Percentiles rank a stretch among this genome's conserved stretches.
phyloP scores from a whole-genome alignment of 2,888 invertebrate species.

The Noctua pronuba region DNA sequence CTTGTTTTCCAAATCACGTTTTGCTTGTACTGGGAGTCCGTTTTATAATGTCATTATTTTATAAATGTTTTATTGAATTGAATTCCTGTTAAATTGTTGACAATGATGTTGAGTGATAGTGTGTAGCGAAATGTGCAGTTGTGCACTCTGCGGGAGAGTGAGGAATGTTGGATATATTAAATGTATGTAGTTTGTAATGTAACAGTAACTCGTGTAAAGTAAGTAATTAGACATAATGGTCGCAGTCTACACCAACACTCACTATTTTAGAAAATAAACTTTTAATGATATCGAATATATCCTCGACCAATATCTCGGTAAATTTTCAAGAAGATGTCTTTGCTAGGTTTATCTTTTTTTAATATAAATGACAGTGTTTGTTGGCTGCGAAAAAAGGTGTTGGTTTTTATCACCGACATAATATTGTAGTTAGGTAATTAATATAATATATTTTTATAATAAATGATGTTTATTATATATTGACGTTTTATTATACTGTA shows the following conservation, averaged over 20 bases:
- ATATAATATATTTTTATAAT: conserved; percentile 80
- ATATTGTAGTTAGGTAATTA: conserved; percentile 64
- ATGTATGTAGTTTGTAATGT: conserved; percentile 9
- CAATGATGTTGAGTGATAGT: conserved; percentile 34
- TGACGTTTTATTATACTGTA: conserved; percentile 66
- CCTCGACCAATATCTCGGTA: not conserved
- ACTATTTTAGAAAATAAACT: not conserved
- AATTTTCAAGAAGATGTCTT: not conserved
- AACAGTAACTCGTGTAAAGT: conserved; percentile 25
- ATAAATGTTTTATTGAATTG: conserved; percentile 3
- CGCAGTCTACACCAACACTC: conserved; percentile 11
- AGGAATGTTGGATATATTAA: conserved; percentile 4
- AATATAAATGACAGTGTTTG: not conserved
- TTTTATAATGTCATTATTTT: not conserved
- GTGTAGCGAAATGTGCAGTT: conserved; percentile 21
- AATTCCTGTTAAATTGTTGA: conserved; percentile 7
- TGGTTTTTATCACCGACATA: conserved; percentile 31
- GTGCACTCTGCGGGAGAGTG: not conserved
- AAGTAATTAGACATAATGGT: conserved; percentile 32
- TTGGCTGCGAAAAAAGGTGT: conserved; percentile 30
- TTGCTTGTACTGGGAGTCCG: not conserved
- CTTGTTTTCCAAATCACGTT: conserved; percentile 9
- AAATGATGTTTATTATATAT: conserved; percentile 73
- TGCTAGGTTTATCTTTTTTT: not conserved
- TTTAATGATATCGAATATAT: not conserved